Evolutionary conservation across 2,888 invertebrate genomes (phyloP).

Genomic region (Octodonta nipae): DNA sequence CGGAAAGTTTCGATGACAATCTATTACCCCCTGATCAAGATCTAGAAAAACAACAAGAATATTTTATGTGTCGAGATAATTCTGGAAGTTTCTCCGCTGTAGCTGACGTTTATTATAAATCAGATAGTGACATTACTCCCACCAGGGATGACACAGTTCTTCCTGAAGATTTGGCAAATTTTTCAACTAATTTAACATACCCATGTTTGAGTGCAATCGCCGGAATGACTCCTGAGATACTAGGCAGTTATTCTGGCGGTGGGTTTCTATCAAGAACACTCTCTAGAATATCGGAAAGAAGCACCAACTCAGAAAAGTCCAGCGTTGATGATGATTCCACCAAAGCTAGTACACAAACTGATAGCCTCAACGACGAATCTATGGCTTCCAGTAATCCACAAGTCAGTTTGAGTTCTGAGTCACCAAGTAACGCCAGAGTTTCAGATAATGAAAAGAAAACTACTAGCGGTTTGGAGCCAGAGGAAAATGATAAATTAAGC

Average conservation of each 20-base stretch:
- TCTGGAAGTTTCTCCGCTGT: constrained; percentile 27
- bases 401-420: constrained; percentile 73
- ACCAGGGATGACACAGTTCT: constrained; percentile 52
- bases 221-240: constrained; percentile 48
- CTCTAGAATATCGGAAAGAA: constrained; percentile 75
- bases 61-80: constrained; percentile 31
- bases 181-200: constrained; percentile 61
- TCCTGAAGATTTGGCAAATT: constrained; percentile 64
- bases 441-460: constrained; percentile 35
- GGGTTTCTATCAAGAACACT: constrained; percentile 65
- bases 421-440: constrained; percentile 60
- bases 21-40: constrained; percentile 66
- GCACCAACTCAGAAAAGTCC: constrained; percentile 77
- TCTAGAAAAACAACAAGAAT: constrained; percentile 32
- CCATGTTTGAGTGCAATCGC: constrained; percentile 46
- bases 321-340: constrained; percentile 77
- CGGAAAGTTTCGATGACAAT: constrained; percentile 74
- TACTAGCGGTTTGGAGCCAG: constrained; percentile 15
- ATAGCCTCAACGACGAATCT: constrained; percentile 73
- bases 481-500: constrained; percentile 16
- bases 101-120: constrained; percentile 29
- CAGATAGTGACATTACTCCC: constrained; percentile 40
- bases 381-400: constrained; percentile 73
- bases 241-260: constrained; percentile 40
- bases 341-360: constrained; percentile 70